phyloP scores from a whole-genome alignment of 1,140 invertebrate species.

The Coptotermes formosanus region DNA sequence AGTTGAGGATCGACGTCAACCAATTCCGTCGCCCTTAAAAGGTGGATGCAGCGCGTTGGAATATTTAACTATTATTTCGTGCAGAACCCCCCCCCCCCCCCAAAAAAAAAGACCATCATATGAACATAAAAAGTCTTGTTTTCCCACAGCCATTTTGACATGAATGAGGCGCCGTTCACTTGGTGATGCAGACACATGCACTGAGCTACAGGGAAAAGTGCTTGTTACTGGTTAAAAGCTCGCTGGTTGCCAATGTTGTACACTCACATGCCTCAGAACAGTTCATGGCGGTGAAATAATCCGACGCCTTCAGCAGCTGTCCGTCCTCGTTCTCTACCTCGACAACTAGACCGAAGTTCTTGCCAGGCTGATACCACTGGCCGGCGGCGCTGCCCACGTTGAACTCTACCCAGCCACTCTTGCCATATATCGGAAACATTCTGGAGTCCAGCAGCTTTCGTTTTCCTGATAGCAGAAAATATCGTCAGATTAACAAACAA shows the following conservation, averaged over 20 bases:
- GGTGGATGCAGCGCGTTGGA: no score
- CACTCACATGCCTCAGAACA: conserved; percentile 42
- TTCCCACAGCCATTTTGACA: no score
- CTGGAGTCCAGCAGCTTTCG: conserved; percentile 56
- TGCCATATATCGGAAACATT: conserved; percentile 48
- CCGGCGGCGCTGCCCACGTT: conserved; percentile 44
- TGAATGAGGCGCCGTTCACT: no score
- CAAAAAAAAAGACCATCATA: no score
- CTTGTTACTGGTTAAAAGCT: conserved; percentile 7
- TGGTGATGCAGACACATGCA: no score
- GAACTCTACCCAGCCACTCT: conserved; percentile 46
- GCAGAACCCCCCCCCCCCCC: no score
- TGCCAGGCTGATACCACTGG: conserved; percentile 44
- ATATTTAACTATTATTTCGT: no score
- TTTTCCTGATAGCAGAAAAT: conserved; percentile 46
- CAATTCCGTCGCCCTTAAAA: no score
- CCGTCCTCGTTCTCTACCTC: conserved; percentile 64
- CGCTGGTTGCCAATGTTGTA: background rate
- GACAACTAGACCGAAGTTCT: conserved; percentile 58
- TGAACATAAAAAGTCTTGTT: no score
- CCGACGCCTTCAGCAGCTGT: conserved; percentile 50
- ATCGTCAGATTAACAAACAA: no score
- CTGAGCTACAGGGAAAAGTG: no score
- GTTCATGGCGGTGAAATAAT: conserved; percentile 52
- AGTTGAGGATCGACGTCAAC: no score